Evolutionary conservation across 2,797 vertebrate genomes (phyloP).

Genomic region (Hephaestus fuliginosus): DNA sequence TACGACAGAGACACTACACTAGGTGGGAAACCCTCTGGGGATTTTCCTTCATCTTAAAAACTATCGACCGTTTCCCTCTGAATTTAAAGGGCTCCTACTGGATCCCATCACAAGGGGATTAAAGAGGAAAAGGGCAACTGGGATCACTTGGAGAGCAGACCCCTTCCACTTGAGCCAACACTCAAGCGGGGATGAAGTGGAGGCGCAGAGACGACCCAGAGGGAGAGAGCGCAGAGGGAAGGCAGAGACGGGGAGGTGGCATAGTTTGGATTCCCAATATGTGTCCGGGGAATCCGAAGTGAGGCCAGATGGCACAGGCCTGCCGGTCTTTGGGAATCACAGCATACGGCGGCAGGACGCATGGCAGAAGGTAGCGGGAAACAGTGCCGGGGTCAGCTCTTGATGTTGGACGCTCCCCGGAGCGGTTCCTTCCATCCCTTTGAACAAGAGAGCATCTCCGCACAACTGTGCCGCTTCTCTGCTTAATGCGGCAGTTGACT

Average conservation of each 20-base stretch:
- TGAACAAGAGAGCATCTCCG: slow-evolving; percentile 85
- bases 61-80: slow-evolving; percentile 69
- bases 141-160: slow-evolving; percentile 80
- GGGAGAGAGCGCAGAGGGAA: slow-evolving; percentile 76
- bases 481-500: slow-evolving; percentile 81
- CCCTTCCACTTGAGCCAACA: slow-evolving; percentile 79
- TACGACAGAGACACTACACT: slow-evolving; percentile 40
- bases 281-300: slow-evolving; percentile 90
- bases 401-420: slow-evolving; percentile 86
- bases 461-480: slow-evolving; percentile 76
- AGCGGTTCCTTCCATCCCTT: slow-evolving; percentile 85
- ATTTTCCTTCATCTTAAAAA: slow-evolving; percentile 78
- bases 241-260: slow-evolving; percentile 78
- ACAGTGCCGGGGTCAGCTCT: slow-evolving; percentile 85
- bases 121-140: slow-evolving; percentile 82
- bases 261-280: slow-evolving; percentile 88
- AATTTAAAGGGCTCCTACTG: slow-evolving; percentile 78
- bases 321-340: slow-evolving; percentile 85
- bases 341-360: slow-evolving; percentile 82
- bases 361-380: slow-evolving; percentile 84
- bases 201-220: slow-evolving; percentile 82
- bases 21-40: slow-evolving; percentile 56
- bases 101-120: slow-evolving; percentile 80
- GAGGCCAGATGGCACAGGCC: slow-evolving; percentile 91
- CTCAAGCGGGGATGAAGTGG: slow-evolving; percentile 81